These are phyloP conservation scores for Petromus typicus DNA, from an alignment of 2,113 vertebrate species.

Conservation along the genomic window DNA sequence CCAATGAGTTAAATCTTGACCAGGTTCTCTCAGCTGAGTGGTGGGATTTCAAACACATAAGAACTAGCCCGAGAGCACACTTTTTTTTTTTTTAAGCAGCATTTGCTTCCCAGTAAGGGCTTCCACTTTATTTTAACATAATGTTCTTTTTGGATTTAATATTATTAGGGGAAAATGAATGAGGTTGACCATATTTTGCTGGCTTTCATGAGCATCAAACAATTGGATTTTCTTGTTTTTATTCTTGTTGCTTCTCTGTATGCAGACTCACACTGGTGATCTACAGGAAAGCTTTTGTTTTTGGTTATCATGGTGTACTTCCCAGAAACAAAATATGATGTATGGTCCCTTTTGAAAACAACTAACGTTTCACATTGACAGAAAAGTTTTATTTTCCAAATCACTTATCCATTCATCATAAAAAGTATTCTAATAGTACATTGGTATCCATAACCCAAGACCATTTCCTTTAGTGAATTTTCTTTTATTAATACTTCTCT, in stretches of 20 bases:
- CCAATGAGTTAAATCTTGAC: background rate
- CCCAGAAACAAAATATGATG: conserved; percentile 67
- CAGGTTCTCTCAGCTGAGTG: background rate
- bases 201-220: conserved; percentile 53
- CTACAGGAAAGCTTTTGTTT: conserved; percentile 71
- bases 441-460: conserved; percentile 51
- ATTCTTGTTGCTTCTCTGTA: conserved; percentile 23
- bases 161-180: conserved; percentile 56
- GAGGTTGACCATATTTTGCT: conserved; percentile 41
- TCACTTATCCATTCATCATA: conserved; percentile 65
- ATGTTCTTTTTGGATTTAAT: conserved; percentile 60
- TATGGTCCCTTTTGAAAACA: conserved; percentile 58
- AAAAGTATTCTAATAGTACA: conserved; percentile 44
- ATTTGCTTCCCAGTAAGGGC: conserved; percentile 55
- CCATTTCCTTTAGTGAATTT: conserved; percentile 67
- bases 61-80: background rate
- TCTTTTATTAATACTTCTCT: conserved; percentile 56
- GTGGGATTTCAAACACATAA: background rate
- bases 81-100: background rate
- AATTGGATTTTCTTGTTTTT: conserved; percentile 67
- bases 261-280: background rate
- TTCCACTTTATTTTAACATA: conserved; percentile 55
- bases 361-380: conserved; percentile 50
- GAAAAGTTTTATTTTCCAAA: conserved; percentile 63
- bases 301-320: conserved; percentile 54